Base-by-base conservation (phyloP, 2,113 vertebrate species). In the Cyprinodon brontotheroides region DNA sequence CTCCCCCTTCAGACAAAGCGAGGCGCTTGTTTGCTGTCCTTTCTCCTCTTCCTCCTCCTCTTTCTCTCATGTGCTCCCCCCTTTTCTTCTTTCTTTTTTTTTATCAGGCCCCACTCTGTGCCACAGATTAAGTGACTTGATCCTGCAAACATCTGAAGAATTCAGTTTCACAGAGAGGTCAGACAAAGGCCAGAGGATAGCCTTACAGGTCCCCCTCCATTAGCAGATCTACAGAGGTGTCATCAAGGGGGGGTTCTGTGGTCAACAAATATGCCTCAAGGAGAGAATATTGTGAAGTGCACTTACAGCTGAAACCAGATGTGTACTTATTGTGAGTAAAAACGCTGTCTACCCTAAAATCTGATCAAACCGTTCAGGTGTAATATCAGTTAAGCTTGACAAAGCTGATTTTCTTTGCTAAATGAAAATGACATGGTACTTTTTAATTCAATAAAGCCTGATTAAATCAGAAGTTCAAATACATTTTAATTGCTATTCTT, bases 91-190 rank as follows among this genome's bases (percentile, higher is more conserved):
- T 83, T 68, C 70, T 82, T 69, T 59, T 71, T 59, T 68, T 77
- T 84, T 69, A 72, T 71, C 74, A 68, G 83, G 83, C 80, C 80
- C 82, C 61, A 69, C 74, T 89, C 72, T 88, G 72, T 73, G 61
- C 89, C 60, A 60, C 82, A 91, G 85, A 92, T 93, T 87, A 94
- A 93, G 86, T 89, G 92, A 91, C 90, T 93, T 85, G 81, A 94
- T 93, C 91, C 83, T 89, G 77, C 84, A 94, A 87, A 92, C 87
- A 94, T 90, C 91, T 70, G 73, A 94, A 90, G 92, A 94, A 95
- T 94, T 93, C 78, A 61, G 87, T 86, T 80, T 83, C 80, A 92
- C 93, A 94, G 94, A 93, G 85, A 86, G 92, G 93, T 94, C 95
- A 95, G 83, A 57, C 85, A 81, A 88, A 93, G 93, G 93, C 89